Percentiles rank a stretch among this genome's conserved stretches.
Conservation (phyloP, 2,888 invertebrate species). For the Macropis europaea region DNA sequence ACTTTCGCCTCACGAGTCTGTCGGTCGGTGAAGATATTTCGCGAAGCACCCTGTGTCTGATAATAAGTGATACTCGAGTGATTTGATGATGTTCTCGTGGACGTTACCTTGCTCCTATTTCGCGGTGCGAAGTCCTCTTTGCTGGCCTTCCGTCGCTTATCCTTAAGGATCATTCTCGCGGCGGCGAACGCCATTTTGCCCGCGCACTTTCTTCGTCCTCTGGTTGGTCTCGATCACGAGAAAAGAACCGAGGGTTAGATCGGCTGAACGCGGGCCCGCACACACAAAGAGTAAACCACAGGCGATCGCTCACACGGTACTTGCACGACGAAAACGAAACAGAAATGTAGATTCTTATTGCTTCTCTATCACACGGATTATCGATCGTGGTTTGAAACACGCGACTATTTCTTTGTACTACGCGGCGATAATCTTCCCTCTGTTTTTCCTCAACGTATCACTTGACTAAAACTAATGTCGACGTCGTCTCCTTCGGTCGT, state of each 20-base stretch:
- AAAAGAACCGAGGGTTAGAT: not conserved
- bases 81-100: conserved; percentile 4
- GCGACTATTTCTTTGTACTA: conserved; percentile 19
- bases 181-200: conserved; percentile 90
- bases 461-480: conserved; percentile 30
- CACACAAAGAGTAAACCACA: conserved; percentile 39
- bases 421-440: not conserved
- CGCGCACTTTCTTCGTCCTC: conserved; percentile 12
- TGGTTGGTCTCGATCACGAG: not conserved
- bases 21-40: not conserved
- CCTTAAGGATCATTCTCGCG: conserved; percentile 91
- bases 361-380: conserved; percentile 47
- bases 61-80: not conserved
- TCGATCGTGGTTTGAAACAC: not conserved
- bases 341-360: conserved; percentile 45
- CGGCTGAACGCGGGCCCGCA: not conserved
- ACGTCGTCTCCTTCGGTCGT: conserved; percentile 6
- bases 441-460: not conserved
- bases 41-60: not conserved
- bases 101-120: conserved; percentile 90
- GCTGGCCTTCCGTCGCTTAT: conserved; percentile 89
- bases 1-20: not conserved
- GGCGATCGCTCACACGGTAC: not conserved
- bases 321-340: not conserved
- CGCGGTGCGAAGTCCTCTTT: conserved; percentile 89